Conservation (phyloP, 2,113 vertebrate species). For the Antechinus stuartii region DNA sequence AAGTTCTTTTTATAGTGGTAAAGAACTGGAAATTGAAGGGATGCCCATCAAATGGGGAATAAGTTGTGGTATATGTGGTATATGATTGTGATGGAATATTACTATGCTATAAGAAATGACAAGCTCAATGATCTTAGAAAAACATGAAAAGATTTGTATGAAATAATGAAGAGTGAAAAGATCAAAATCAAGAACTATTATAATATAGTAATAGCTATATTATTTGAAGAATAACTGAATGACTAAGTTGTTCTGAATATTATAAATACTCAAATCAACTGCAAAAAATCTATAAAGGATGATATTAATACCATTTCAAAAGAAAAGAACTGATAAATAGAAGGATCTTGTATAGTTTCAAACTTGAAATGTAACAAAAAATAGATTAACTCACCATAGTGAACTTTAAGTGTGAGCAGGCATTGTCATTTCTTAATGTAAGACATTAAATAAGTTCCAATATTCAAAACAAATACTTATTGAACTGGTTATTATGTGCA, state of each 20-base stretch:
- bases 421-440: not conserved
- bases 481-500: not conserved
- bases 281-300: too few species aligned
- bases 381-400: not conserved
- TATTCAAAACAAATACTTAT: not conserved
- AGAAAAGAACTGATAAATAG: too few species aligned
- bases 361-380: too few species aligned
- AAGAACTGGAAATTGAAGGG: not conserved
- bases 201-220: not conserved
- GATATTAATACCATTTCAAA: too few species aligned
- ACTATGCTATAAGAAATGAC: not conserved
- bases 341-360: too few species aligned
- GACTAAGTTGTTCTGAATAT: too few species aligned
- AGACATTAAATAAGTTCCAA: not conserved
- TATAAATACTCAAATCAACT: too few species aligned
- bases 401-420: not conserved
- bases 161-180: not conserved
- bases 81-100: not conserved
- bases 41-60: not conserved
- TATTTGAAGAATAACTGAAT: not conserved
- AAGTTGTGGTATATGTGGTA: not conserved
- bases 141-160: not conserved
- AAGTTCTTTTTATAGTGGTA: not conserved
- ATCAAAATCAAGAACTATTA: not conserved
- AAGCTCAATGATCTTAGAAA: not conserved